Conservation (phyloP, 2,888 invertebrate species). For the Agrotis segetum region DNA sequence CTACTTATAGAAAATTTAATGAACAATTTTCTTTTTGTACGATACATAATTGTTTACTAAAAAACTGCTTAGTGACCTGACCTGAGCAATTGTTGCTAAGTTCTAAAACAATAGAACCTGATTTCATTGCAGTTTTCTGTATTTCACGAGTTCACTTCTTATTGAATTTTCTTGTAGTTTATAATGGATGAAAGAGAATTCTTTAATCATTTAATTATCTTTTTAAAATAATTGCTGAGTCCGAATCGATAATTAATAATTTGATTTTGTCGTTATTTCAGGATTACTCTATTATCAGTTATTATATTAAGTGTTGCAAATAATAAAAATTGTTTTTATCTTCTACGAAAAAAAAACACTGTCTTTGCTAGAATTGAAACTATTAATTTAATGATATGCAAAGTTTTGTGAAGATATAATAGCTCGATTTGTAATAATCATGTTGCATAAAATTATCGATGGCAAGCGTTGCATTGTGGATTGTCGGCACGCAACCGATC, state of each 20-base stretch:
- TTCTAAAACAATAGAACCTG: constrained; percentile 11
- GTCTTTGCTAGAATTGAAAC: constrained; percentile 31
- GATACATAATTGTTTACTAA: background rate
- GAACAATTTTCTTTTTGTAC: background rate
- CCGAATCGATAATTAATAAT: too few species aligned
- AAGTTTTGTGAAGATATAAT: constrained; percentile 45
- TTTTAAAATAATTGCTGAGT: too few species aligned
- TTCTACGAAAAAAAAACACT: background rate
- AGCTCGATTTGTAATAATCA: constrained; percentile 46
- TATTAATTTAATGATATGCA: constrained; percentile 36
- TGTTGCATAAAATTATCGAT: constrained; percentile 39
- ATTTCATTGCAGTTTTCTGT: constrained; percentile 5
- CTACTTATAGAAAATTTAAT: constrained; percentile 1
- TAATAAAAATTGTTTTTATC: background rate
- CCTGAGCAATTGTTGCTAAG: background rate
- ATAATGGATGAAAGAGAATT: background rate
- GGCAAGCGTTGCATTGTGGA: constrained; percentile 28
- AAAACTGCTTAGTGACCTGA: background rate
- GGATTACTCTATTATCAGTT: background rate
- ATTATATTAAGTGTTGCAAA: too few species aligned
- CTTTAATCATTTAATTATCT: too few species aligned
- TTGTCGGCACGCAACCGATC: constrained; percentile 56
- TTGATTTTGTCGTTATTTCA: background rate
- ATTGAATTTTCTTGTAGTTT: background rate
- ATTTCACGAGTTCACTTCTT: background rate